Evolutionary conservation across 2,888 invertebrate species (phyloP), one percentile per base, ranked within the genome.

Genomic region (Lithophane leautieri): DNA sequence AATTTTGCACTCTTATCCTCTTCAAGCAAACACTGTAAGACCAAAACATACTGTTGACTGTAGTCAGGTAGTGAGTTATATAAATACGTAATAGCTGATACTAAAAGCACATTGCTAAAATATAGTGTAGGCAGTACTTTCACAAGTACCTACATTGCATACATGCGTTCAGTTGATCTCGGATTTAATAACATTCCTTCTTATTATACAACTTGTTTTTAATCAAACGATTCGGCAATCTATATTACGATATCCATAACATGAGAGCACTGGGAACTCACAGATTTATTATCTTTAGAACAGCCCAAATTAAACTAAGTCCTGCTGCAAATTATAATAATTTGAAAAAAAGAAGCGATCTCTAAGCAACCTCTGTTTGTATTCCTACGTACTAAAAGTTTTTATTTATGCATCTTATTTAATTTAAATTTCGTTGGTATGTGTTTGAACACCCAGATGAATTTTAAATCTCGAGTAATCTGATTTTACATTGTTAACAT

Each of bases 81-180:
- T 75, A 66, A 79, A 65, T 47, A 50, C n/a, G 34, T 22, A 67
- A 56, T 50, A 42, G 12, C 60, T 54, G 16, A 68, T 73, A 52
- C 52, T 68, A 54, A 70, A 77, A 75, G 52, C 60, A 77, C 50
- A 54, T 76, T 74, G 42, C 73, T 73, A 75, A 76, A 85, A 82
- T 79, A 50, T 71, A 78, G 72, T 63, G 70, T 47, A 56, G 28
- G 70, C 34, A 61, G 56, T 78, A 84, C 78, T 85, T 85, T 85
- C 85, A 85, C 85, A 79, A 85, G 77, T 78, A 78, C n/a, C n/a
- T n/a, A n/a, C 56, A 83, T 83, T 69, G 69, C 65, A 79, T 28
- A 79, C 72, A 76, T 56, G 58, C 70, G 74, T 65, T 82, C 68
- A 60, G 63, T 82, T 67, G 79, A 84, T 86, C 73, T 82, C 74